Evolutionary conservation across 2,797 vertebrate species (phyloP).

Genomic region (Melanotaenia pygmaea): DNA sequence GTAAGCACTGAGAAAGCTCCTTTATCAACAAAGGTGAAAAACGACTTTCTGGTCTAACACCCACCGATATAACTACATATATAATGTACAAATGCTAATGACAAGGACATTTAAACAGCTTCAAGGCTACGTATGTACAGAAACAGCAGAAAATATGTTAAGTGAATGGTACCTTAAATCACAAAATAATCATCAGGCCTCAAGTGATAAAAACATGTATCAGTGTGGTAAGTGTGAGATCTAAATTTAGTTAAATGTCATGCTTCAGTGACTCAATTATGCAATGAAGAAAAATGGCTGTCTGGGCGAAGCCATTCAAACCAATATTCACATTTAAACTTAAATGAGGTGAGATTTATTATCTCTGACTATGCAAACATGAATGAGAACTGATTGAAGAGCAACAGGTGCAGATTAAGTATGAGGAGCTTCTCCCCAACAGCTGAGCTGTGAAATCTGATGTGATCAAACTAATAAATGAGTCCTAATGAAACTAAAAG

Average conservation of each 20-base stretch:
- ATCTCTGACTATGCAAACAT: slow-evolving; percentile 27
- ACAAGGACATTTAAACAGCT: not conserved
- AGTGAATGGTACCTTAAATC: not conserved
- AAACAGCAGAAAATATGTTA: not conserved
- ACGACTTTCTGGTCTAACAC: too few species aligned
- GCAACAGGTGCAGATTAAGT: slow-evolving; percentile 39
- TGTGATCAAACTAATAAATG: slow-evolving; percentile 57
- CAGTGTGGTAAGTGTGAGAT: slow-evolving; percentile 3
- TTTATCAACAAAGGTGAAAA: too few species aligned
- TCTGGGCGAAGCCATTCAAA: slow-evolving; percentile 10
- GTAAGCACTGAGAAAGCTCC: too few species aligned
- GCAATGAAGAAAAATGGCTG: slow-evolving; percentile 7
- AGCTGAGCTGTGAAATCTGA: slow-evolving; percentile 35
- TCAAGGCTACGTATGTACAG: not conserved
- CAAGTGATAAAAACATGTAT: not conserved
- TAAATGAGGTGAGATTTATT: slow-evolving; percentile 24
- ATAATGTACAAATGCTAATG: not conserved
- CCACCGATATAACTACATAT: not conserved
- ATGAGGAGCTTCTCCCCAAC: slow-evolving; percentile 33
- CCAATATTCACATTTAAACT: slow-evolving; percentile 30
- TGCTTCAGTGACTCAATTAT: slow-evolving; percentile 18
- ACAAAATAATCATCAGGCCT: not conserved
- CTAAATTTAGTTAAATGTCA: slow-evolving; percentile 20
- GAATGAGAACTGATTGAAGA: slow-evolving; percentile 27
- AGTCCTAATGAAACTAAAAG: slow-evolving; percentile 34